These are phyloP conservation scores for Aphelenchoides besseyi DNA, from an alignment of 1,140 invertebrate genomes.

Conservation along the genomic window DNA sequence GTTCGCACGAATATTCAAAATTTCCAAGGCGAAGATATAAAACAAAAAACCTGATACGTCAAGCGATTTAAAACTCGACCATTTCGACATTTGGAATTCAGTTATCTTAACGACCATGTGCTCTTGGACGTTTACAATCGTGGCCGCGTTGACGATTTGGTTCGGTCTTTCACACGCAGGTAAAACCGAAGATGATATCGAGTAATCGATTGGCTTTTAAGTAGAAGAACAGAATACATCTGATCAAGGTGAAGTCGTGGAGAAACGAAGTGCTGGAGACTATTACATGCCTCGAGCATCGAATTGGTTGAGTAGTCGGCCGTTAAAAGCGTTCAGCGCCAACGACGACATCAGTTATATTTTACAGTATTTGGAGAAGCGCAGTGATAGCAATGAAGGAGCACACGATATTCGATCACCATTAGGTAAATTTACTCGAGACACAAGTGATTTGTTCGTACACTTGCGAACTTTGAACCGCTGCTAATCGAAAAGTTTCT, in stretches of 20 bases:
- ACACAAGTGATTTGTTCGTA: too few species aligned
- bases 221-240: not conserved
- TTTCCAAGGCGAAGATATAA: not conserved
- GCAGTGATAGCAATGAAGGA: slow-evolving; percentile 21
- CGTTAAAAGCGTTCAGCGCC: slow-evolving; percentile 29
- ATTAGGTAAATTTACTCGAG: too few species aligned
- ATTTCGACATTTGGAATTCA: not conserved
- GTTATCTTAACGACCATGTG: not conserved
- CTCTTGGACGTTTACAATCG: not conserved
- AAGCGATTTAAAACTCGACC: not conserved
- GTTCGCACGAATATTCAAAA: not conserved
- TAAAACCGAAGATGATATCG: not conserved
- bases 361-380: slow-evolving; percentile 42
- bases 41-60: not conserved
- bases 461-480: too few species aligned
- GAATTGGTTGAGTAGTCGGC: slow-evolving; percentile 22
- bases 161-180: not conserved
- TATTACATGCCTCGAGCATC: slow-evolving; percentile 19
- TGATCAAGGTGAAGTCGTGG: not conserved
- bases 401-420: slow-evolving; percentile 26
- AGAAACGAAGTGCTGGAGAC: not conserved
- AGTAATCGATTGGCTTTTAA: not conserved
- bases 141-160: not conserved
- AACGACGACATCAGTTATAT: slow-evolving; percentile 34
- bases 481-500: too few species aligned